Evolutionary conservation across 2,113 vertebrate genomes (phyloP).

Genomic region (Cynopterus brachyotis): DNA sequence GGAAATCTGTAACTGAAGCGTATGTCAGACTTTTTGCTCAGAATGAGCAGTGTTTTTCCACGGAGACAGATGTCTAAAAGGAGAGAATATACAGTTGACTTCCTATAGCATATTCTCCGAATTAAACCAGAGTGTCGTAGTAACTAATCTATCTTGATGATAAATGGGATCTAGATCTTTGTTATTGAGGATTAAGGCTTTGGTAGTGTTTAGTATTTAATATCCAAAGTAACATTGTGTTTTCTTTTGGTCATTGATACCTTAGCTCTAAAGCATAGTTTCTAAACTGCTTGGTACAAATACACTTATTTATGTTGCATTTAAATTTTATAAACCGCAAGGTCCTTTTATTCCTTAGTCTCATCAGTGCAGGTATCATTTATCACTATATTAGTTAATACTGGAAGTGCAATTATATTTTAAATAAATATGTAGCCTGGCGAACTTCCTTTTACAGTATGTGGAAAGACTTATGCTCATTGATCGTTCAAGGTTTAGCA

Average conservation of each 20-base stretch:
- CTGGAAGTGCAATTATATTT: neutral
- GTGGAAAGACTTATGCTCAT: neutral
- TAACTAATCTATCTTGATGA: neutral
- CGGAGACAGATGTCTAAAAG: slow-evolving; percentile 38
- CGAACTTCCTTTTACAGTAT: neutral
- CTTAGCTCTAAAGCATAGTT: neutral
- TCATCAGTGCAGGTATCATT: neutral
- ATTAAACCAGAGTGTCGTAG: neutral
- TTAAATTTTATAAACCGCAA: neutral
- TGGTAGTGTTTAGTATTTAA: neutral
- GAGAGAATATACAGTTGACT: neutral
- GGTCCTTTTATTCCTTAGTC: neutral
- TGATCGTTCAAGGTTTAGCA: neutral
- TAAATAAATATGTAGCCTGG: slow-evolving; percentile 11
- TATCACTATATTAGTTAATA: neutral
- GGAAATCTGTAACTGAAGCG: slow-evolving; percentile 36
- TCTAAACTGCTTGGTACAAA: neutral
- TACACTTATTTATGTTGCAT: slow-evolving; percentile 10
- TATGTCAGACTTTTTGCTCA: slow-evolving; percentile 14
- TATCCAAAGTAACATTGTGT: neutral
- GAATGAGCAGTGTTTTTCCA: slow-evolving; percentile 41
- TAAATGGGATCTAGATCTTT: neutral
- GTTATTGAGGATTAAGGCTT: neutral
- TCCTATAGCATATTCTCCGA: neutral
- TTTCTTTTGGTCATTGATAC: neutral